These are phyloP conservation scores for Brachionus paranguensis DNA, from an alignment of 1,140 invertebrate species.

Conservation along the genomic window DNA sequence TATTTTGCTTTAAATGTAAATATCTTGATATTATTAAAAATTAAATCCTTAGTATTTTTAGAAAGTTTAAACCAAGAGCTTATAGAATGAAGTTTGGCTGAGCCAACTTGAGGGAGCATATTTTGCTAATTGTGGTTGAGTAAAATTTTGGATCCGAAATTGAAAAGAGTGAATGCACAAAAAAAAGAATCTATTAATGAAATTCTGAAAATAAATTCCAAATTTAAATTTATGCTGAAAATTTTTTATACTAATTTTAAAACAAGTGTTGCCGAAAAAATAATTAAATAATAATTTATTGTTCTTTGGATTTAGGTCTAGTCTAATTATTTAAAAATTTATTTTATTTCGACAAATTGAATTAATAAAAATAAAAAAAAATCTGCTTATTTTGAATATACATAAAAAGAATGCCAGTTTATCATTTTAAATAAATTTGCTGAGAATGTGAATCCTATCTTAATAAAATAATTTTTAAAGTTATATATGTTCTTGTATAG, in stretches of 20 bases:
- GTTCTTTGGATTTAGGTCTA: no score
- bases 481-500: no score
- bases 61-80: not conserved
- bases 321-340: no score
- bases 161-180: not conserved
- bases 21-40: conserved; percentile 12
- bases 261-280: no score
- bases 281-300: no score
- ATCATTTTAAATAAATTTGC: no score
- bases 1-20: not conserved
- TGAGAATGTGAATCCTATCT: no score
- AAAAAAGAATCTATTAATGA: not conserved
- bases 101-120: not conserved
- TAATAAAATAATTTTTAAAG: no score
- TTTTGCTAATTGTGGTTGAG: not conserved
- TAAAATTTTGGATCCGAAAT: not conserved
- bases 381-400: no score
- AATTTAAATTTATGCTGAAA: not conserved
- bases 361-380: no score
- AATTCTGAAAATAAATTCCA: not conserved
- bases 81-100: not conserved
- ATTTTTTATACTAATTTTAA: not conserved
- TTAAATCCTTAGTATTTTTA: not conserved
- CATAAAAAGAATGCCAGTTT: no score
- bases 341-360: no score